Percentiles rank a stretch among this genome's conserved stretches.
Conservation (phyloP, 2,797 vertebrate species). For the Oryzias dopingdopingensis region DNA sequence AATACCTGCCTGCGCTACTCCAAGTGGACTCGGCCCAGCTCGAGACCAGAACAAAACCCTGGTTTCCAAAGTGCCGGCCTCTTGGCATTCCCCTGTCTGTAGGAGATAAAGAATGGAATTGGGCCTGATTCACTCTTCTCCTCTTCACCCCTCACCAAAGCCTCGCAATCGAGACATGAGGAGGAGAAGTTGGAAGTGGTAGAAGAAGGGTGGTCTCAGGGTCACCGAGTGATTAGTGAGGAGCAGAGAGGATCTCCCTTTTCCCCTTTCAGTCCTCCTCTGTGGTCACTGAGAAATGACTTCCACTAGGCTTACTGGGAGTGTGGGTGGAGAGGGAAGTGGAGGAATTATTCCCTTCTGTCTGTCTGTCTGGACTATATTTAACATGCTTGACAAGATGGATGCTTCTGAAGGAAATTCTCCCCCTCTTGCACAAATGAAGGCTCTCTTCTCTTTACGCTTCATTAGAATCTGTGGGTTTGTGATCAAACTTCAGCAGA, state of each 20-base stretch:
- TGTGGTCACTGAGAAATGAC: slow-evolving; percentile 72
- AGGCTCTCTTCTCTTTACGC: slow-evolving; percentile 53
- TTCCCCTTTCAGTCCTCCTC: slow-evolving; percentile 55
- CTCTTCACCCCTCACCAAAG: slow-evolving; percentile 55
- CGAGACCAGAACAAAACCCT: slow-evolving; percentile 79
- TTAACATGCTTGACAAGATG: slow-evolving; percentile 69
- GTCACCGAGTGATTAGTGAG: slow-evolving; percentile 72
- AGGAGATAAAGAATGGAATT: slow-evolving; percentile 77
- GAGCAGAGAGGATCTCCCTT: slow-evolving; percentile 54
- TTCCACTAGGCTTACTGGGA: slow-evolving; percentile 64
- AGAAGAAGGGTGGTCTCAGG: slow-evolving; percentile 64
- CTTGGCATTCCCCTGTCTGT: slow-evolving; percentile 82
- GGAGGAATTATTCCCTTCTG: slow-evolving; percentile 64
- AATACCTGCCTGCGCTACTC: slow-evolving; percentile 78
- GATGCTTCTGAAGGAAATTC: slow-evolving; percentile 57
- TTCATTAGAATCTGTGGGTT: slow-evolving; percentile 34
- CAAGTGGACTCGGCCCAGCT: slow-evolving; percentile 80
- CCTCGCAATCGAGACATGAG: slow-evolving; percentile 36
- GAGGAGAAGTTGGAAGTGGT: slow-evolving; percentile 44
- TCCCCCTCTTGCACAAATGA: slow-evolving; percentile 58
- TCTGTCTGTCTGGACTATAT: slow-evolving; percentile 71
- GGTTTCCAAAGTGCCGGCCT: slow-evolving; percentile 80
- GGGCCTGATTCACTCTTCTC: slow-evolving; percentile 72
- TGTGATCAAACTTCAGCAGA: slow-evolving; percentile 36
- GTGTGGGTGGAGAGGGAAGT: slow-evolving; percentile 66